Evolutionary conservation across 2,797 vertebrate genomes (phyloP), one percentile per base, ranked within the genome.

Genomic region (Potorous gilbertii): DNA sequence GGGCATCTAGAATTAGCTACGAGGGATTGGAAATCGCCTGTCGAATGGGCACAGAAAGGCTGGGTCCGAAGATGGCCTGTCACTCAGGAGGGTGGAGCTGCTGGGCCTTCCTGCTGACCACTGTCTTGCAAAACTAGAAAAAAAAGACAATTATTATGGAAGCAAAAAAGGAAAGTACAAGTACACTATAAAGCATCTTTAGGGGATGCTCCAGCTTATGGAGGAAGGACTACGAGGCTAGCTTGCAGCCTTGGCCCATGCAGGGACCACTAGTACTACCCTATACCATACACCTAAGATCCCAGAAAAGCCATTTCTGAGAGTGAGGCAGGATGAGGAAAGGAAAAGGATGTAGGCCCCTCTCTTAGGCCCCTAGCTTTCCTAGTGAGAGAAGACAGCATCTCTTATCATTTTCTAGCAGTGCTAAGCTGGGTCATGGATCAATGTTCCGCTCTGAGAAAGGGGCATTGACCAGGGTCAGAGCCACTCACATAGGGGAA

Each of bases 1-100:
- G 98, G 98, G 98, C 98, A 98, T 98, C 99, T 99, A 99, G 98
- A 98, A 98, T 98, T 98, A 98, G 98, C 99, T 99, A 99, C 93
- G 92, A 97, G 98, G 98, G 98, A 94, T 96, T 95, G 97, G 97
- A 98, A 98, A 98, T 99, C 96, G 98, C 98, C 98, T 98, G 98
- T 98, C 97, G 95, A 98, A 98, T 95, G 98, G 98, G 98, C 98
- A 98, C 95, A 98, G 98, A 98, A 98, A 98, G 98, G 98, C 98
- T 98, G 98, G 96, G 98, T 99, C 98, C 98, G 97, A 98, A 98
- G 98, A 98, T 97, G 98, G 98, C 98, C 98, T 98, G 93, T 98
- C 98, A 98, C 98, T 98, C 97, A 57, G 98, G 98, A 98, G 97
- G 97, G 96, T 98, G 98, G 98, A 98, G 98, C 98, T 98, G 98